These are phyloP conservation scores for Stenodema calcarata DNA, from an alignment of 2,888 invertebrate genomes.

Conservation along the genomic window DNA sequence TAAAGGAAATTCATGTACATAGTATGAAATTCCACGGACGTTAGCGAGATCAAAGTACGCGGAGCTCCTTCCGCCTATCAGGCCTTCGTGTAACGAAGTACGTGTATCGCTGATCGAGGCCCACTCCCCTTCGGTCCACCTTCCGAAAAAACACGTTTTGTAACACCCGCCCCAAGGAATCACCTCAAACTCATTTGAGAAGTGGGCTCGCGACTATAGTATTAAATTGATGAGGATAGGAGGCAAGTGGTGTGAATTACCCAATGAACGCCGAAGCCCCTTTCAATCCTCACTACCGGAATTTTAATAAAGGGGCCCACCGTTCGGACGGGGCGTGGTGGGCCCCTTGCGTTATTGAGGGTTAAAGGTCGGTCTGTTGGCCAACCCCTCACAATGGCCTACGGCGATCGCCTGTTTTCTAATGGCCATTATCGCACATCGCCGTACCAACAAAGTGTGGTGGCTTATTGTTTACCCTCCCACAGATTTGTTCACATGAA, in stretches of 20 bases:
- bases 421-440: slow-evolving; percentile 44
- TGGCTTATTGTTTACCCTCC: slow-evolving; percentile 39
- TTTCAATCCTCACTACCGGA: slow-evolving; percentile 36
- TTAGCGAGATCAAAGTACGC: neutral
- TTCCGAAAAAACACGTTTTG: neutral
- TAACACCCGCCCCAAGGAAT: slow-evolving; percentile 30
- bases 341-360: slow-evolving; percentile 44
- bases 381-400: slow-evolving; percentile 38
- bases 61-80: neutral
- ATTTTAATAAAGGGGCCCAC: slow-evolving; percentile 31
- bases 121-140: neutral
- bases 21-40: too few relatives aligned
- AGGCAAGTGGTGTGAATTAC: slow-evolving; percentile 37
- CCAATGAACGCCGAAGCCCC: slow-evolving; percentile 8
- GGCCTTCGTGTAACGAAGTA: neutral
- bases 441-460: slow-evolving; percentile 22
- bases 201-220: neutral
- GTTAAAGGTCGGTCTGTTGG: slow-evolving; percentile 31
- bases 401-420: slow-evolving; percentile 32
- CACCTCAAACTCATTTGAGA: slow-evolving; percentile 31
- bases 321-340: slow-evolving; percentile 36
- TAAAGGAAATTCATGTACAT: too few relatives aligned
- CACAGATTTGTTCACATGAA: neutral
- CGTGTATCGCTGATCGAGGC: neutral
- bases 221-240: slow-evolving; percentile 26